Base-by-base conservation (phyloP, 2,797 vertebrate species). In the Tympanoctomys barrerae region DNA sequence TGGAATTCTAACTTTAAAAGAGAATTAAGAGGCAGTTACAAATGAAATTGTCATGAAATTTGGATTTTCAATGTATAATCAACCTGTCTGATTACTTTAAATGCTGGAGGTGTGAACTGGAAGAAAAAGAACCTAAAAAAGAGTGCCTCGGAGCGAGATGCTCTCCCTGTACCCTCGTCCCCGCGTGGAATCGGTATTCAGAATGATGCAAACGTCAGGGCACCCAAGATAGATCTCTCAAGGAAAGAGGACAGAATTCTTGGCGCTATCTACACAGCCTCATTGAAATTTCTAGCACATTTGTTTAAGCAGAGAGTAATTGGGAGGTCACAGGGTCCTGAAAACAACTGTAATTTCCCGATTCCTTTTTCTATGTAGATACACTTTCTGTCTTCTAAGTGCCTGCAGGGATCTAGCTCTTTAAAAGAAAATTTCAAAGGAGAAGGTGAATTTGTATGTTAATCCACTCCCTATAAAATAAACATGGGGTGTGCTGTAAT, bases 361-460 rank as follows among this genome's bases (percentile, higher is more conserved):
- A 54, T 93, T 91, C 52, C 66, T 89, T 94, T 97, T 92, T 97
- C 87, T 96, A 94, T 82, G 89, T 95, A 97, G 94, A 96, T 96
- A 95, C n/a, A 59, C 81, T 91, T 92, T 91, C 83, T 88, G 73
- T 91, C 42, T 92, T 92, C 88, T 89, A 90, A 95, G 88, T 79
- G 91, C 90, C 93, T 97, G 88, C 81, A 85, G 94, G 71, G 61
- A 93, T 93, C 87, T 97, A 57, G 46, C 77, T 81, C 52, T 95
- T 96, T 90, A 78, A 95, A 96, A 85, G 91, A 94, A 97, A 96
- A 87, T 93, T 97, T 95, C 91, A 96, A 96, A 97, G 94, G 81
- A 94, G 84, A 95, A 94, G 85, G 96, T 96, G 90, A 97, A 98
- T 97, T 97, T 97, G 88, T 97, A 98, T 98, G 97, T 96, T 97